These are phyloP conservation scores for Hyperoplus immaculatus DNA, from an alignment of 2,797 vertebrate species.

Conservation along the genomic window DNA sequence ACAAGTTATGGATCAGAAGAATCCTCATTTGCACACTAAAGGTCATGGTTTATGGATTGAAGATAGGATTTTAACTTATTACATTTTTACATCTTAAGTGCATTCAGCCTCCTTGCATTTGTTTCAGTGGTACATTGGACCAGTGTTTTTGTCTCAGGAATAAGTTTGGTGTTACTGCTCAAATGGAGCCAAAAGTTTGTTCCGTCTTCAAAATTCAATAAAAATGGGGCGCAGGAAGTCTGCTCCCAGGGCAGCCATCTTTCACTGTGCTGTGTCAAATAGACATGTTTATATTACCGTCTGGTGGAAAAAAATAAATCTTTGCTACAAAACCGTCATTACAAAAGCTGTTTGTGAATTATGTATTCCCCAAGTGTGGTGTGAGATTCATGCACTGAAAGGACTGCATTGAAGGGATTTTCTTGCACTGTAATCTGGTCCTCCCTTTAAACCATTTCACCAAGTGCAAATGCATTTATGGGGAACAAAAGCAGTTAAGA, in stretches of 20 bases:
- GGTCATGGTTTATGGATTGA: slow-evolving; percentile 24
- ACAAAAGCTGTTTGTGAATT: slow-evolving; percentile 30
- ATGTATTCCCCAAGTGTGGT: neutral
- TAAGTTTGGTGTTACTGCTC: slow-evolving; percentile 50
- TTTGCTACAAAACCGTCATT: slow-evolving; percentile 59
- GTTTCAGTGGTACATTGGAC: slow-evolving; percentile 45
- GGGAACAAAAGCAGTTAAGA: neutral
- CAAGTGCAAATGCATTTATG: neutral
- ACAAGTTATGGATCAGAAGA: slow-evolving; percentile 16
- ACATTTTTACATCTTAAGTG: slow-evolving; percentile 48
- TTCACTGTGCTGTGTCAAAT: slow-evolving; percentile 60
- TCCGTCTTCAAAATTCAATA: slow-evolving; percentile 37
- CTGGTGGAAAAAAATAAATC: slow-evolving; percentile 61
- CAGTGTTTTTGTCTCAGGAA: slow-evolving; percentile 75
- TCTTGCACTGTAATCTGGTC: neutral
- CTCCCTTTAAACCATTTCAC: neutral
- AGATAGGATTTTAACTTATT: slow-evolving; percentile 48
- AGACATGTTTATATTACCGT: slow-evolving; percentile 65
- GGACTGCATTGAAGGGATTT: neutral
- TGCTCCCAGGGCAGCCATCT: slow-evolving; percentile 50
- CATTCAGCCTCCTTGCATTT: slow-evolving; percentile 26
- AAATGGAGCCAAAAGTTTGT: slow-evolving; percentile 23
- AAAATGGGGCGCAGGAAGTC: slow-evolving; percentile 29
- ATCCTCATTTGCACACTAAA: slow-evolving; percentile 43
- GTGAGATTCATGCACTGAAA: slow-evolving; percentile 24